Evolutionary conservation across 2,888 invertebrate genomes (phyloP), one percentile per base, ranked within the genome.

Genomic region (Caenorhabditis panamensis): DNA sequence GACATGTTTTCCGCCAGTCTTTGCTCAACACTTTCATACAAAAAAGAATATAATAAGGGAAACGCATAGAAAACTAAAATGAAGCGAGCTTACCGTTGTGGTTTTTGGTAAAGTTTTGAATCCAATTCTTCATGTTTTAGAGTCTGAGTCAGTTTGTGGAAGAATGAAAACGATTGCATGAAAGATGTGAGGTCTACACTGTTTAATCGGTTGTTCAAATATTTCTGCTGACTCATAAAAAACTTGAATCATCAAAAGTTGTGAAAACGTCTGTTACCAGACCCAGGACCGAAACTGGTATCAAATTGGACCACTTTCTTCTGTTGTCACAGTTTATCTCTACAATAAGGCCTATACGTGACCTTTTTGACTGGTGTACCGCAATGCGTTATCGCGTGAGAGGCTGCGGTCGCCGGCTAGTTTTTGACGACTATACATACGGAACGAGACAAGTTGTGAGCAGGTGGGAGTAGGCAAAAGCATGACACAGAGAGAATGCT

Each of bases 1-100:
- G 54, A 62, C 56, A 68, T 67, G 67, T 67, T 67, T 61, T 76
- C 24, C 37, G 18, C 9, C 67, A 61, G 53, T 76, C 62, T 76
- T 62, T 62, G 67, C 66, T 67, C 62, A 54, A 54, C 47, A 24
- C 31, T 49, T 47, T 44, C 28, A 54, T 62, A 54, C 54, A 54
- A 54, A 28, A 41, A 41, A 13, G 41, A 41, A 41, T n/a, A n/a
- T n/a, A n/a, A n/a, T n/a, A n/a, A n/a, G 26, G n/a, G 41, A 56
- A 18, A 56, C 31, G n/a, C 6, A 18, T 18, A 36, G 28, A 54
- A 13, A 41, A 41, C 41, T 13, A 13, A 13, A 41, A 41, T 13
- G 18, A 31, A 36, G 26, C n/a, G 6, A 49, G 18, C 1, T n/a
- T 9, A 54, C 28, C 54, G 4, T 28, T 47, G 47, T 4, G 18